These are phyloP conservation scores for Brachypalpus laphriformis DNA, from an alignment of 2,888 invertebrate species.

Conservation along the genomic window DNA sequence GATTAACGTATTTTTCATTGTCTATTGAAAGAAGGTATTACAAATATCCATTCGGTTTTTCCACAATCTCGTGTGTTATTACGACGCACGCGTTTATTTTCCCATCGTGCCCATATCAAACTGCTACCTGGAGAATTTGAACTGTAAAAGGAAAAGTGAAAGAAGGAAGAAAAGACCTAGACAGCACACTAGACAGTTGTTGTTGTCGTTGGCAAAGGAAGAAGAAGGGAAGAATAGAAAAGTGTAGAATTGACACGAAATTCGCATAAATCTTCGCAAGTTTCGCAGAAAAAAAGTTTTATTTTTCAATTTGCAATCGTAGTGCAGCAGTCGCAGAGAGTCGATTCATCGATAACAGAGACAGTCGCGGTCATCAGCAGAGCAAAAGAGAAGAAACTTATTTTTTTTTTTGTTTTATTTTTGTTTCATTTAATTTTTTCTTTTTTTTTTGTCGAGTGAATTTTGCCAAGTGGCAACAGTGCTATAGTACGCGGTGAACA, in stretches of 20 bases:
- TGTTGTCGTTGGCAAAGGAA: conserved; percentile 3
- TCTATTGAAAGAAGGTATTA: conserved; percentile 8
- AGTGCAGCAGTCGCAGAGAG: neutral
- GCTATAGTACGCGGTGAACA: conserved; percentile 17
- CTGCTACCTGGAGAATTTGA: conserved; percentile 6
- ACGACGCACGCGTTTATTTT: conserved; percentile 55
- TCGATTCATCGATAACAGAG: conserved; percentile 28
- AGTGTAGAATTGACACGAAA: conserved; percentile 44
- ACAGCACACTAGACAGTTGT: conserved; percentile 36
- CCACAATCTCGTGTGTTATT: conserved; percentile 31
- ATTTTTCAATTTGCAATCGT: conserved; percentile 36
- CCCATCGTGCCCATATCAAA: neutral
- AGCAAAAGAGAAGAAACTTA: conserved; percentile 9
- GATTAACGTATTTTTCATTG: conserved; percentile 7
- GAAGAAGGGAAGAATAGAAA: conserved; percentile 31
- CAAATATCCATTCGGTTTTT: conserved; percentile 18
- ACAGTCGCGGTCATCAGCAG: neutral
- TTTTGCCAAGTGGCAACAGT: conserved; percentile 51
- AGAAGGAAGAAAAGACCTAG: conserved; percentile 4
- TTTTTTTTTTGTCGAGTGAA: neutral
- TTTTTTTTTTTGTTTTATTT: conserved; percentile 35
- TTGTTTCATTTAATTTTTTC: neutral
- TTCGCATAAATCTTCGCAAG: conserved; percentile 37
- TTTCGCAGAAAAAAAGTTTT: conserved; percentile 33
- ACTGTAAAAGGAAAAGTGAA: conserved; percentile 17